Conservation (phyloP, 2,113 vertebrate species). For the Cromileptes altivelis region DNA sequence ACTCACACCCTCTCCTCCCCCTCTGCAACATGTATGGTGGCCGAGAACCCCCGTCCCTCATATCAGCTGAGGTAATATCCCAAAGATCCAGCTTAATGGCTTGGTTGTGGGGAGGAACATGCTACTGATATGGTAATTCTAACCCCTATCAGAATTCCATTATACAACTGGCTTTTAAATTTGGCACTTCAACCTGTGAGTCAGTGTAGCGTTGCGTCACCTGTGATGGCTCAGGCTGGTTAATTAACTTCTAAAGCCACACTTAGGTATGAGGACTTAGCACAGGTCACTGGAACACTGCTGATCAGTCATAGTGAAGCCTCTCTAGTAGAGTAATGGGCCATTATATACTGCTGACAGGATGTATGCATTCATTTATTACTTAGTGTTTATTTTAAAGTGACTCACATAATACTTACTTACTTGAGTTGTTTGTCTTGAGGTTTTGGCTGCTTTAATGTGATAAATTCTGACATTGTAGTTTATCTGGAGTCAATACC, state of each 20-base stretch:
- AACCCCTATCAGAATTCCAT: constrained; percentile 13
- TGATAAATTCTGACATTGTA: background rate
- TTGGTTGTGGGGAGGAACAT: constrained; percentile 33
- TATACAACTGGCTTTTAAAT: constrained; percentile 7
- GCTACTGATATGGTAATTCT: constrained; percentile 32
- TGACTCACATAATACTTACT: background rate
- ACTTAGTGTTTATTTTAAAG: background rate
- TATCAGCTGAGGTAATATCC: background rate
- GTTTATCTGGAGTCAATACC: no score
- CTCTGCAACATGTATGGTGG: constrained; percentile 9
- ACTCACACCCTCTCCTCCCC: constrained; percentile 23
- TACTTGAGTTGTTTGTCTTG: background rate
- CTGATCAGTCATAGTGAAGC: background rate
- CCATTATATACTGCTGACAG: background rate
- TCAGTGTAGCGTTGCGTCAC: background rate
- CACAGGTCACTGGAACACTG: background rate
- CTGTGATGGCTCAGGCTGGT: constrained; percentile 11
- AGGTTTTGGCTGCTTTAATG: background rate
- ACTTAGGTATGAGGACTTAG: background rate
- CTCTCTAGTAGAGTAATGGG: background rate
- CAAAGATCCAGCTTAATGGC: constrained; percentile 25
- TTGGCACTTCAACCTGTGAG: constrained; percentile 9
- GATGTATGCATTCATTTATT: background rate
- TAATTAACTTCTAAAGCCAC: constrained; percentile 33
- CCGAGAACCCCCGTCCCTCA: background rate